These are phyloP conservation scores for Diadumene lineata DNA, from an alignment of 92 coral and sea anemone genomes.

Conservation along the genomic window DNA sequence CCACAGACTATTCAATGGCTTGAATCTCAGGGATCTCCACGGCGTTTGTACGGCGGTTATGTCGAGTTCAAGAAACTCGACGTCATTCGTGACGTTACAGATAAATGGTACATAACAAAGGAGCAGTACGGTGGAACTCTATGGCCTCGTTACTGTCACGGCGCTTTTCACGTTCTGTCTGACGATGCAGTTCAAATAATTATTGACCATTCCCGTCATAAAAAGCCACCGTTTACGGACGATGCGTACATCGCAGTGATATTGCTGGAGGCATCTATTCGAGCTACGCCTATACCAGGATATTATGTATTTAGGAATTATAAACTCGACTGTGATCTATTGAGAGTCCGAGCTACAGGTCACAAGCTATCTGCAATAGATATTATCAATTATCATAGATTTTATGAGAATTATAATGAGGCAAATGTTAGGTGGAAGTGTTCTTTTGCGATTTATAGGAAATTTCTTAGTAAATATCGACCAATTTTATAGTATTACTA, in stretches of 20 bases:
- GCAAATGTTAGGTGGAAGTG: background rate
- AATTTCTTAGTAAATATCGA: background rate
- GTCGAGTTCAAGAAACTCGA: background rate
- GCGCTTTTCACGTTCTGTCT: constrained; percentile 22
- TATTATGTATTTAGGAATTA: background rate
- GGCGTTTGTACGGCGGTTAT: constrained; percentile 17
- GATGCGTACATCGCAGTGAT: constrained; percentile 2
- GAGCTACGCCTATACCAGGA: constrained; percentile 6
- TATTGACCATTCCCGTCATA: background rate
- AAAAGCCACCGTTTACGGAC: background rate
- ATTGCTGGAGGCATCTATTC: background rate
- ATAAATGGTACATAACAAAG: constrained; percentile 12
- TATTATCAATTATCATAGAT: background rate
- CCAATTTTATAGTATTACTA: background rate
- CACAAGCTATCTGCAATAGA: background rate
- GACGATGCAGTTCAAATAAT: constrained; percentile 3
- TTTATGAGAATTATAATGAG: background rate
- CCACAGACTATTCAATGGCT: constrained; percentile 13
- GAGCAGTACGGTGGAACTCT: background rate
- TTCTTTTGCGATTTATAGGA: background rate
- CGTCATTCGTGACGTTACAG: background rate
- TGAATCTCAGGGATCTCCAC: background rate
- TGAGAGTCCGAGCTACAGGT: background rate
- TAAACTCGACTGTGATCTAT: background rate
- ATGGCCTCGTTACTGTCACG: constrained; percentile 14